phyloP scores from a whole-genome alignment of 2,797 vertebrate genomes.

The Pteropus rufus region DNA sequence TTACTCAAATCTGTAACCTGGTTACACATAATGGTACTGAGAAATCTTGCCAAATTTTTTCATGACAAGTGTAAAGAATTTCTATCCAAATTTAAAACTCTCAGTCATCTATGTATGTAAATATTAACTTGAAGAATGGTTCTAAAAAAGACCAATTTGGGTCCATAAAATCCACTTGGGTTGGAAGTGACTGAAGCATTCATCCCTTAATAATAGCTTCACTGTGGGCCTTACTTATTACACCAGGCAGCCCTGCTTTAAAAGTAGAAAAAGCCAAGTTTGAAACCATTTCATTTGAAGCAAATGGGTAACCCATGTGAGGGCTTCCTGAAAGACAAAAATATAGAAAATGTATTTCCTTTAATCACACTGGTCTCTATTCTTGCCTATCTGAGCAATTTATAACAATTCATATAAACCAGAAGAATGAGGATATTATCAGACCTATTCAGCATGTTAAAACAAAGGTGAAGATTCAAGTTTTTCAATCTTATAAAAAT shows the following conservation, averaged over 20 bases:
- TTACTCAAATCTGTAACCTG: not conserved
- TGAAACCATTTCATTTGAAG: not conserved
- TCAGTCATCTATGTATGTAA: not conserved
- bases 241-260: not conserved
- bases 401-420: not conserved
- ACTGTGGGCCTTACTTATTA: not conserved
- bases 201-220: not conserved
- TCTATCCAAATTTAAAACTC: not conserved
- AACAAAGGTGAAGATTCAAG: not conserved
- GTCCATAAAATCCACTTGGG: not conserved
- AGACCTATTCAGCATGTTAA: not conserved
- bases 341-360: not conserved
- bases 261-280: constrained; percentile 36
- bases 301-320: not conserved
- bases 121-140: not conserved
- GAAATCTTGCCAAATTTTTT: not conserved
- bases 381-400: not conserved
- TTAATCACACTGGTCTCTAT: not conserved
- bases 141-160: not conserved
- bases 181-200: not conserved
- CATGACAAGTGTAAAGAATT: not conserved
- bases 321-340: constrained; percentile 37
- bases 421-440: not conserved
- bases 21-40: not conserved
- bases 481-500: constrained; percentile 16